Percentiles rank a stretch among this genome's conserved stretches.
Conservation (phyloP, 2,797 vertebrate species). For the Lophotriccus pileatus region DNA sequence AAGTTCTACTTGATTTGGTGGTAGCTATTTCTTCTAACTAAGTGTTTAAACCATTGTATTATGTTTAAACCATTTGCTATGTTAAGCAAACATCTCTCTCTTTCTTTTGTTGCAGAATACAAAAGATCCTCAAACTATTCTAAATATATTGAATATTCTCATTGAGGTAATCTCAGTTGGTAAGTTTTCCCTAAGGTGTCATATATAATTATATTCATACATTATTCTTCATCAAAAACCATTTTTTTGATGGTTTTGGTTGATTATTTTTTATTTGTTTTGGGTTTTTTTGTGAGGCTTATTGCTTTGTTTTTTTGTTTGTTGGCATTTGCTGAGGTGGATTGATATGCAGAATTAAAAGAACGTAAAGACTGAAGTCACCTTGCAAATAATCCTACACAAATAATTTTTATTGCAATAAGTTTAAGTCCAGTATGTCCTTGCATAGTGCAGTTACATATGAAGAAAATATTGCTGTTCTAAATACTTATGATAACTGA, state of each 20-base stretch:
- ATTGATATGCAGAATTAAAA: neutral
- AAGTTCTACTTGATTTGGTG: neutral
- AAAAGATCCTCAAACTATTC: conserved; percentile 86
- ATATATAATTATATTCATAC: neutral
- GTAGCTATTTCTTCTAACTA: neutral
- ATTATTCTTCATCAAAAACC: neutral
- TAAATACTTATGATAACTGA: neutral
- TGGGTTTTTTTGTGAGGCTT: neutral
- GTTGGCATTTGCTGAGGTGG: neutral
- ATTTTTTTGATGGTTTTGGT: neutral
- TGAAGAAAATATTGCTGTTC: neutral
- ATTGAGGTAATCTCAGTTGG: conserved; percentile 90
- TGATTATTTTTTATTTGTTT: neutral
- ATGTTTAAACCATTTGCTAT: neutral
- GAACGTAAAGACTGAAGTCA: neutral
- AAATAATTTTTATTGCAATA: neutral
- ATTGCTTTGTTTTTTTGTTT: neutral
- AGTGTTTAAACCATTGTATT: neutral
- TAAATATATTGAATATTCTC: conserved; percentile 93
- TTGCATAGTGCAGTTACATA: neutral
- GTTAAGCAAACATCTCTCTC: neutral
- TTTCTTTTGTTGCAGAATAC: conserved; percentile 84
- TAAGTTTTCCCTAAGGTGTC: conserved; percentile 72
- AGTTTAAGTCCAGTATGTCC: neutral
- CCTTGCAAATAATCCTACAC: neutral